Evolutionary conservation across 2,888 invertebrate genomes (phyloP).

Genomic region (Eilema caniola): DNA sequence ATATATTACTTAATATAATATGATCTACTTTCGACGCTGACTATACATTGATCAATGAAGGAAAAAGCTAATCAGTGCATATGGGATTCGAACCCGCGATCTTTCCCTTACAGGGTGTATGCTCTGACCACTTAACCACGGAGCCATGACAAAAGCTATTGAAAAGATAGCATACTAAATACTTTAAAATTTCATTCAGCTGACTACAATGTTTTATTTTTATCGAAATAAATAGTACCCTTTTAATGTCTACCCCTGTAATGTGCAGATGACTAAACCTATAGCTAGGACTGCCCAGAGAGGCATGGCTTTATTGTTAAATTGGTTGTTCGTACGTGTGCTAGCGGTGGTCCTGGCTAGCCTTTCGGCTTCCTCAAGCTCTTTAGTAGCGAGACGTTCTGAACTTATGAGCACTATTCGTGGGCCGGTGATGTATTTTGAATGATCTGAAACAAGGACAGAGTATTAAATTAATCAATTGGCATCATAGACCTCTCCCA

Average conservation of each 20-base stretch:
- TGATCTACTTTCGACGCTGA: too few species aligned
- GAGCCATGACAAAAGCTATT: too few species aligned
- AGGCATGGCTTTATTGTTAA: background rate
- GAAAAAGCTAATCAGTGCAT: too few species aligned
- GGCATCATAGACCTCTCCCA: too few species aligned
- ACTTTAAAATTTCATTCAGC: too few species aligned
- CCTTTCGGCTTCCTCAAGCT: background rate
- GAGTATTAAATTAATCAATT: too few species aligned
- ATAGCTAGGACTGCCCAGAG: background rate
- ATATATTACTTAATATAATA: too few species aligned
- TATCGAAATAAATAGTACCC: background rate
- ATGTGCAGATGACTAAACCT: background rate
- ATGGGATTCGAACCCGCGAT: too few species aligned
- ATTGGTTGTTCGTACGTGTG: background rate
- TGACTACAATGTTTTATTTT: background rate
- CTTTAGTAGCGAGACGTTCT: background rate
- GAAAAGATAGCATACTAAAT: too few species aligned
- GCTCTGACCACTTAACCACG: too few species aligned
- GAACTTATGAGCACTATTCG: conserved; percentile 5
- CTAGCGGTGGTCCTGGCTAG: background rate
- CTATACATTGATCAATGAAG: too few species aligned
- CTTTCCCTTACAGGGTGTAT: too few species aligned
- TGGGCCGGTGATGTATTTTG: background rate
- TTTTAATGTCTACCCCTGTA: background rate
- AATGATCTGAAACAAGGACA: conserved; percentile 1